Evolutionary conservation across 2,113 vertebrate genomes (phyloP).

Genomic region (Axis porcinus): DNA sequence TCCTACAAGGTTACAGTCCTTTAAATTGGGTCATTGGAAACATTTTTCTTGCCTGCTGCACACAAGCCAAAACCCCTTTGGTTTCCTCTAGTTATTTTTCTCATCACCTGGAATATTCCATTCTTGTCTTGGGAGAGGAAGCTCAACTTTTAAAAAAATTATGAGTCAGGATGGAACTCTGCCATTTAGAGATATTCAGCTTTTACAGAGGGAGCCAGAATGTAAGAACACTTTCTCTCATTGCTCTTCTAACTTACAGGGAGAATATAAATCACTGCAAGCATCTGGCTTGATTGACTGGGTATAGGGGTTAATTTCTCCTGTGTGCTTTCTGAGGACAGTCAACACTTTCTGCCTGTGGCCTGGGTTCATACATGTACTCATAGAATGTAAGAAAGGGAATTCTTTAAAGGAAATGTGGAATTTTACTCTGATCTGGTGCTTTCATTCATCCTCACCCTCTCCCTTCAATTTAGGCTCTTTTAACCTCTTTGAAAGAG

Average conservation of each 20-base stretch:
- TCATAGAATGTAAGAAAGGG: background rate
- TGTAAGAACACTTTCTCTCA: background rate
- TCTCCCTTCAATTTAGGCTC: background rate
- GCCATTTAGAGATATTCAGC: background rate
- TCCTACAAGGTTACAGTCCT: constrained; percentile 47
- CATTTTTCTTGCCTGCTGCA: constrained; percentile 41
- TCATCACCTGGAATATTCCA: constrained; percentile 58
- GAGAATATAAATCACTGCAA: background rate
- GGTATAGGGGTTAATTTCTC: background rate
- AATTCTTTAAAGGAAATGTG: background rate
- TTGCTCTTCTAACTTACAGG: background rate
- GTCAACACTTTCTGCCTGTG: background rate
- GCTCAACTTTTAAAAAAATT: constrained; percentile 2
- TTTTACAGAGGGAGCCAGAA: background rate
- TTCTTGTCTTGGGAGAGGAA: background rate
- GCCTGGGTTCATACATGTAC: background rate
- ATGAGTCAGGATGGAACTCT: background rate
- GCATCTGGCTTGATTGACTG: background rate
- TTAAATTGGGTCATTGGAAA: constrained; percentile 56
- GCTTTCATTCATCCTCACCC: too few relatives aligned
- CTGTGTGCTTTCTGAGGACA: background rate
- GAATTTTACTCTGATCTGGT: background rate
- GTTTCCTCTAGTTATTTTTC: constrained; percentile 29
- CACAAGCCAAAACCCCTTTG: constrained; percentile 15
- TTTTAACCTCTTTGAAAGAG: background rate